Evolutionary conservation across 2,888 invertebrate genomes (phyloP).

Genomic region (Conistra vaccinii): DNA sequence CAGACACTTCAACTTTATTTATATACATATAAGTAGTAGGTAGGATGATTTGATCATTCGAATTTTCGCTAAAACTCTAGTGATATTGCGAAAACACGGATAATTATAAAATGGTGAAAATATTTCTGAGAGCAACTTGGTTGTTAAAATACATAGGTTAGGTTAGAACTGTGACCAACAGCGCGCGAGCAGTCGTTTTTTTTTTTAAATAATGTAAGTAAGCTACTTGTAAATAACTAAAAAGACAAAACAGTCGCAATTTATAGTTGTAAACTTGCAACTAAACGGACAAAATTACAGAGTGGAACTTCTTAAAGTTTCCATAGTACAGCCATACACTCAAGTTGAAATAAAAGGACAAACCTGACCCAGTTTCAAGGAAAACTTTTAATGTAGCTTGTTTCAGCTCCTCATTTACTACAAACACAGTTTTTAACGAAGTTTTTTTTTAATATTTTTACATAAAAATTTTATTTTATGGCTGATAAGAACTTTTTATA

Average conservation of each 20-base stretch:
- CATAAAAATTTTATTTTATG: conserved; percentile 10
- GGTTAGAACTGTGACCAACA: too few relatives aligned
- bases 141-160: too few relatives aligned
- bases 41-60: too few relatives aligned
- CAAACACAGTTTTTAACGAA: conserved; percentile 24
- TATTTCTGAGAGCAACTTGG: too few relatives aligned
- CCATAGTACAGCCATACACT: background rate
- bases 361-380: conserved; percentile 20
- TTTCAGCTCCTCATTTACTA: conserved; percentile 31
- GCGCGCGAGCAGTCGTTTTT: too few relatives aligned
- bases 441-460: conserved; percentile 27
- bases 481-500: conserved; percentile 8
- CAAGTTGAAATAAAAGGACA: conserved; percentile 61
- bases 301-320: conserved; percentile 20
- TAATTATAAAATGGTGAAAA: too few relatives aligned
- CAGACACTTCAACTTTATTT: too few relatives aligned
- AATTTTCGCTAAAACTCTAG: too few relatives aligned
- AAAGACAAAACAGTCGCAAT: background rate
- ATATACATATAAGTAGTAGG: too few relatives aligned
- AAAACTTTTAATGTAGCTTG: conserved; percentile 31
- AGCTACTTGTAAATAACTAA: background rate
- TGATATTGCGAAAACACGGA: too few relatives aligned
- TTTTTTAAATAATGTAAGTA: background rate
- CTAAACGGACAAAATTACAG: background rate
- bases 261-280: conserved; percentile 12